Base-by-base conservation (phyloP, 2,113 vertebrate species). In the Pantherophis guttatus region DNA sequence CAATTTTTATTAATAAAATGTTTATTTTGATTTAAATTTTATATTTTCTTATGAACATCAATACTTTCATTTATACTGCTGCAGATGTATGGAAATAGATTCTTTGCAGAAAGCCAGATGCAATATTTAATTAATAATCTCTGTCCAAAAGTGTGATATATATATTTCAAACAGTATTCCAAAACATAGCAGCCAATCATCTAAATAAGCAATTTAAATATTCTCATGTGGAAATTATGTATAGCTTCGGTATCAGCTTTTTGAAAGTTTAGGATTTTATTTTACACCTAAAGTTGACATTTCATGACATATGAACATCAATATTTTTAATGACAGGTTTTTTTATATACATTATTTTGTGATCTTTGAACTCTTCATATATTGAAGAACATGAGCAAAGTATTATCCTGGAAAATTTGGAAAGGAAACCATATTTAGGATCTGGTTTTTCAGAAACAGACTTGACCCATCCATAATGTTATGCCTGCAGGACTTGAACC, bases 51-150 rank as follows among this genome's bases (percentile, higher is more conserved):
- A 70, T n/a, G 24, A 87, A 89, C 29, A 58, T 85, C 26, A 85
- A 90, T 93, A 59, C 33, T 59, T 93, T 88, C 48, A 39, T 88
- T 92, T 86, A 54, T 50, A 48, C 33, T 90, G 65, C 92, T 90
- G 17, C 24, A 81, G 53, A 89, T 23, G 65, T n/a, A 57, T 26
- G 62, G n/a, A 24, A 86, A 91, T 4, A 58, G 65, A 94, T 94
- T 29, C 23, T 50, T 65, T 91, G 86, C 85, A 93, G 89, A 95
- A 94, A 93, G 3, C 50, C 21, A 87, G 91, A 85, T 91, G 33
- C 13, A 87, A 54, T 91, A 75, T 0, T 1, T 58, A 91, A 91
- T 55, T 44, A 91, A 26, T n/a, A 19, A 87, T 87, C 86, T 59
- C 85, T 65, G 10, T 52, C 85, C 44, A 92, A 23, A 81, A 62